A percentile compares a stretch with the other conserved stretches of the same genome.
Evolutionary conservation across 1,140 invertebrate genomes (phyloP).

Genomic region (Macrobrachium nipponense): DNA sequence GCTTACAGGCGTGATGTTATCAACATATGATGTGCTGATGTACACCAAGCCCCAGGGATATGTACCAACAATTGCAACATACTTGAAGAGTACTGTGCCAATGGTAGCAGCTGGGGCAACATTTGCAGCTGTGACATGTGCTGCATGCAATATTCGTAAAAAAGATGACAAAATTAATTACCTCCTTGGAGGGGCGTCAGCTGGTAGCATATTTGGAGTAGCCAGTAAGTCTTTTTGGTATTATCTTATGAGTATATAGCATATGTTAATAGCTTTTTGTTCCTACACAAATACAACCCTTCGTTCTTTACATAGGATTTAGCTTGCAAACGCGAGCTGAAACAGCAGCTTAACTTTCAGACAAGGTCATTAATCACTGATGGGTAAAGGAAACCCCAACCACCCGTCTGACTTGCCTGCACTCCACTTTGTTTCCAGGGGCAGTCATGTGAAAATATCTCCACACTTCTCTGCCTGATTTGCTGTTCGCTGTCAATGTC

Average conservation of each 20-base stretch:
- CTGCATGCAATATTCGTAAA: conserved; percentile 29
- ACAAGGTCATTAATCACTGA: too few relatives aligned
- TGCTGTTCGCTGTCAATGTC: too few relatives aligned
- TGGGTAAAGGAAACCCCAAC: too few relatives aligned
- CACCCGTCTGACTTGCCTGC: too few relatives aligned
- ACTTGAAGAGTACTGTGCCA: conserved; percentile 22
- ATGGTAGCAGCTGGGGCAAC: conserved; percentile 25
- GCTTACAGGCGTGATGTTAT: conserved; percentile 21
- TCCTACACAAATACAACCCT: neutral
- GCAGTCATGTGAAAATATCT: too few relatives aligned
- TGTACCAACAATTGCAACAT: conserved; percentile 31
- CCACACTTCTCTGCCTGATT: too few relatives aligned
- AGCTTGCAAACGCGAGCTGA: too few relatives aligned
- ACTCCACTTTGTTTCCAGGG: too few relatives aligned
- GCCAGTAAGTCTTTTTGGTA: conserved; percentile 32
- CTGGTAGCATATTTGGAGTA: conserved; percentile 47
- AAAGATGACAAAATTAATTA: conserved; percentile 57
- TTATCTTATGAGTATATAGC: neutral
- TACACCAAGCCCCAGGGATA: conserved; percentile 38
- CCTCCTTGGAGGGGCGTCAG: conserved; percentile 32
- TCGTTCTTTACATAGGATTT: too few relatives aligned
- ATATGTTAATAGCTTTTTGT: neutral
- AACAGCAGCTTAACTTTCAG: too few relatives aligned
- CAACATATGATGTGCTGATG: conserved; percentile 39
- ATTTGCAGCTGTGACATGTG: conserved; percentile 49